Evolutionary conservation across 92 coral and sea anemone genomes (phyloP), one percentile per base, ranked within the genome.

Genomic region (Palythoa grandis): DNA sequence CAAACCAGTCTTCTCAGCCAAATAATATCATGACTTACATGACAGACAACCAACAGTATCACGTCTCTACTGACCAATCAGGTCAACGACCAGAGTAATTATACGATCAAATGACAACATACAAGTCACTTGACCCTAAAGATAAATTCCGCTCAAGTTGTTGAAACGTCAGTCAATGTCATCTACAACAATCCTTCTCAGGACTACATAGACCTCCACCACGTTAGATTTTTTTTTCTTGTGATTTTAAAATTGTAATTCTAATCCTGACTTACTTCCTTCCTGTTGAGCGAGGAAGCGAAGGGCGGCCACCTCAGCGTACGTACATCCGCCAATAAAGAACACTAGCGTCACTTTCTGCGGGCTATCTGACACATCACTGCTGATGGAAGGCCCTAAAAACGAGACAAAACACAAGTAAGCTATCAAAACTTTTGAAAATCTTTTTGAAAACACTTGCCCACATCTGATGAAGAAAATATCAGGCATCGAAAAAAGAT

Each of bases 291-390:
- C 91, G 19, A 96, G 89, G 79, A 96, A 96, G 54, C 98, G 82
- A 53, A 96, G 92, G 3, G 98, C 96, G 12, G 98, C 94, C 29
- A 96, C 93, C 77, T 96, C 98, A 24, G 98, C 98, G 82, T 96
- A 93, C 0, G 98, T 96, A 57, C 98, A 96, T 29, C 98, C 98
- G 22, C 98, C 98, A 66, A 96, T 90, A 74, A 96, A 96, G 79
- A 89, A 96, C 8, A 96, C 94, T 19, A 96, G 87, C 1, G 98
- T 96, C 43, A 96, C 96, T 79, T 91, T 92, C 17, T 96, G 94
- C 14, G 98, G 94, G 48, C 85, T 89, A 15, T 90, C 98, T 19
- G 91, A 85, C 58, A 89, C 83, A 14, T 91, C 98, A 38, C 87
- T 72, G 60, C 88, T 79, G 60, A 83, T 86, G 13, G 93, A 88